Evolutionary conservation across 2,797 vertebrate genomes (phyloP).

Genomic region (Molossus alvarezi): DNA sequence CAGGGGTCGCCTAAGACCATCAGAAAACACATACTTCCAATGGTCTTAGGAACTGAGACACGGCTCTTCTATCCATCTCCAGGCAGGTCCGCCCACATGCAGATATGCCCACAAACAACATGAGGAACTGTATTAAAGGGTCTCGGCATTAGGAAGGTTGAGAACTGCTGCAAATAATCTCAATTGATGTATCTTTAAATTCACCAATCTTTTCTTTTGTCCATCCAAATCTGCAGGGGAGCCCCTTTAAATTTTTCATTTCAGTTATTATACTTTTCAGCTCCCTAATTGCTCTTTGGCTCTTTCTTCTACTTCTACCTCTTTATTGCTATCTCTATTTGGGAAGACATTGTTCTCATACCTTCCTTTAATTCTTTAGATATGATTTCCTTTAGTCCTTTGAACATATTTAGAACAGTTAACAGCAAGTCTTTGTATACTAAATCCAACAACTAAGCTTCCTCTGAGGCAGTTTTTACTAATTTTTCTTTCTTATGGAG

Average conservation of each 20-base stretch:
- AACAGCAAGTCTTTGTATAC: not conserved
- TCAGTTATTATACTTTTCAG: not conserved
- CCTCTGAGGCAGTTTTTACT: not conserved
- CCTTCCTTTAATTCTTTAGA: not conserved
- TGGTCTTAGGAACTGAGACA: too few species aligned
- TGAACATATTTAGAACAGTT: not conserved
- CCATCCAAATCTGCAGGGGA: not conserved
- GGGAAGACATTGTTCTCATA: constrained; percentile 1
- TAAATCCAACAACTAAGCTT: not conserved
- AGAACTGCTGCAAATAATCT: not conserved
- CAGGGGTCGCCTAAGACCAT: too few species aligned
- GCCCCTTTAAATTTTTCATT: not conserved
- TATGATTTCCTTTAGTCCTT: not conserved
- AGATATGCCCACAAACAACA: too few species aligned
- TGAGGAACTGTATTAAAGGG: too few species aligned
- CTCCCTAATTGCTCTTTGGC: not conserved
- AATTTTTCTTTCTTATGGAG: not conserved
- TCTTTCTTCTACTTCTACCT: not conserved
- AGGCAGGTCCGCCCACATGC: too few species aligned
- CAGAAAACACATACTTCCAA: too few species aligned
- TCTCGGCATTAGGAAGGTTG: too few species aligned
- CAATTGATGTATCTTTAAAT: not conserved
- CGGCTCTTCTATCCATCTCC: too few species aligned
- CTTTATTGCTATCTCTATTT: not conserved
- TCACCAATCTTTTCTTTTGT: not conserved